Conservation (phyloP, 2,797 vertebrate species). For the Malurus leucopterus region DNA sequence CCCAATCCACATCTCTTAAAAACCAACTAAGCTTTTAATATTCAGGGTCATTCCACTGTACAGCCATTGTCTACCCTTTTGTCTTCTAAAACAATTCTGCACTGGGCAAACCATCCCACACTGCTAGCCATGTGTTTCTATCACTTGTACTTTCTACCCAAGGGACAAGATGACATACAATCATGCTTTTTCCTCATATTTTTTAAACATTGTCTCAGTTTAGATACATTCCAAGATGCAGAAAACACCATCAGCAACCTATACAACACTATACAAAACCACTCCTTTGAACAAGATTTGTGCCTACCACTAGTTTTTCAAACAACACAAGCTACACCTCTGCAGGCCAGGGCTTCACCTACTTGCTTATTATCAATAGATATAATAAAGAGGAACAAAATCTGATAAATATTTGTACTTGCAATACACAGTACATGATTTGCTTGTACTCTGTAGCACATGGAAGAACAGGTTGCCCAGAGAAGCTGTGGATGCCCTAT, state of each 20-base stretch:
- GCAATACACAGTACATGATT: not conserved
- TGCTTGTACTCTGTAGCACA: not conserved
- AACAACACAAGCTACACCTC: not conserved
- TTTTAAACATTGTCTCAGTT: not conserved
- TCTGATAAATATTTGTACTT: not conserved
- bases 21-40: not conserved
- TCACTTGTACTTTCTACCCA: not conserved
- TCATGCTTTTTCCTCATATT: not conserved
- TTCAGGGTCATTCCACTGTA: not conserved
- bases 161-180: not conserved
- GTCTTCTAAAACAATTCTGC: not conserved
- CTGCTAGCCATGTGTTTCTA: accelerated
- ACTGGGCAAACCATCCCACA: accelerated
- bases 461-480: not conserved
- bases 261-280: not conserved
- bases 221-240: not conserved
- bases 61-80: not conserved
- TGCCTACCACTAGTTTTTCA: not conserved
- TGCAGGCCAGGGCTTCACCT: not conserved
- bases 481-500: not conserved
- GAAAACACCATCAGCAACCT: not conserved
- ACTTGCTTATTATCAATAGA: not conserved
- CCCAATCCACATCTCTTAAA: not conserved
- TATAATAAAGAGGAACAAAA: not conserved
- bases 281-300: not conserved